Evolutionary conservation across 2,888 invertebrate genomes (phyloP).

Genomic region (Chouioia cunea): DNA sequence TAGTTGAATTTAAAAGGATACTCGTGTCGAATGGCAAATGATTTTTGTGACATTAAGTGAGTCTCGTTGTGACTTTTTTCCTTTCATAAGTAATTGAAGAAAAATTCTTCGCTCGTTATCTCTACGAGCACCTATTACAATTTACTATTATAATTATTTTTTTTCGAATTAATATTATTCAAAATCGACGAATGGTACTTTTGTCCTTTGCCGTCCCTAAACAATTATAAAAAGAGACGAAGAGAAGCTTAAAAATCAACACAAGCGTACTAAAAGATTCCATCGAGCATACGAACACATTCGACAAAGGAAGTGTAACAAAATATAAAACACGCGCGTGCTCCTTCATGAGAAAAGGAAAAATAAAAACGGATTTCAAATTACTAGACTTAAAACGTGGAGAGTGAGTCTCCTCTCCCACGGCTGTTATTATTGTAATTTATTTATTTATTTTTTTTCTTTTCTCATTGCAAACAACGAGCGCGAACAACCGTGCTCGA

Average conservation of each 20-base stretch:
- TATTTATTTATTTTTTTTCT: conserved; percentile 17
- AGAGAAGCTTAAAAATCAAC: conserved; percentile 28
- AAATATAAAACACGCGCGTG: conserved; percentile 34
- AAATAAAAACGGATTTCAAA: conserved; percentile 27
- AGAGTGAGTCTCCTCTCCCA: conserved; percentile 28
- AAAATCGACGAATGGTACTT: conserved; percentile 67
- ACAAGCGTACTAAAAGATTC: conserved; percentile 33
- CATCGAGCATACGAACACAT: conserved; percentile 23
- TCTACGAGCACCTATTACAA: conserved; percentile 31
- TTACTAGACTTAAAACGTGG: conserved; percentile 19
- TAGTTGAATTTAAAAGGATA: conserved; percentile 49
- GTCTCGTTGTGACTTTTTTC: conserved; percentile 63
- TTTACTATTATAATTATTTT: conserved; percentile 28
- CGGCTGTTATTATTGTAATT: conserved; percentile 37
- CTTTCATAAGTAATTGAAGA: conserved; percentile 15
- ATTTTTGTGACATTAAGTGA: conserved; percentile 50
- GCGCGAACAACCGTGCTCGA: conserved; percentile 36
- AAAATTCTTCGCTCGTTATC: conserved; percentile 40
- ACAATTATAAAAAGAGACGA: conserved; percentile 43
- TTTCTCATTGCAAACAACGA: conserved; percentile 46
- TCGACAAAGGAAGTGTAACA: conserved; percentile 25
- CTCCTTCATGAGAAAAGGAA: conserved; percentile 33
- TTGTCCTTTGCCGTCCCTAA: conserved; percentile 67
- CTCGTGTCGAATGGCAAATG: conserved; percentile 59
- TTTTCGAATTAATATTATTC: conserved; percentile 50